Percentiles rank a stretch among this genome's conserved stretches.
These are phyloP conservation scores for Tichodroma muraria DNA, from an alignment of 2,113 vertebrate species.

Conservation along the genomic window DNA sequence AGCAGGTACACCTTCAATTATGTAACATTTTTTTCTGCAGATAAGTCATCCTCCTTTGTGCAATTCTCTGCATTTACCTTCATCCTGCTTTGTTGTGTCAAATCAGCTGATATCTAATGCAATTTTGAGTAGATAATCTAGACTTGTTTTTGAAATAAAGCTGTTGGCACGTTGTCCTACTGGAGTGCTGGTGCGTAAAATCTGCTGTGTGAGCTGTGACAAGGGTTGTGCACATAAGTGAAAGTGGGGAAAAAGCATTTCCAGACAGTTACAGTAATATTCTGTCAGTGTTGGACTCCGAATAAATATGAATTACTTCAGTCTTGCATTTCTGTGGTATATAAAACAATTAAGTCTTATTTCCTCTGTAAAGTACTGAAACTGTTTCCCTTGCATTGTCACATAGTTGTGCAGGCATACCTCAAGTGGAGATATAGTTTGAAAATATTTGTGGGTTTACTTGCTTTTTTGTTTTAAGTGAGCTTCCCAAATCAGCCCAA, in stretches of 20 bases:
- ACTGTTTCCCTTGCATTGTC: neutral
- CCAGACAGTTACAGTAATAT: neutral
- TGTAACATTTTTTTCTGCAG: neutral
- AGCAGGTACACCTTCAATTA: neutral
- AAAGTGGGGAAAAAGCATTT: neutral
- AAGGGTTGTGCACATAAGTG: rapidly evolving
- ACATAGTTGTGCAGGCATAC: neutral
- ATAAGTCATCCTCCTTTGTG: neutral
- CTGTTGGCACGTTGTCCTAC: neutral
- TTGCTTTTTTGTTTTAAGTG: neutral
- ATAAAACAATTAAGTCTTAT: neutral
- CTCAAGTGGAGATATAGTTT: neutral
- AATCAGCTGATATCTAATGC: neutral
- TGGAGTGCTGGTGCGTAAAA: neutral
- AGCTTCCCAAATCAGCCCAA: neutral
- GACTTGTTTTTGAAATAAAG: neutral
- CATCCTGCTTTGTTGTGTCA: neutral
- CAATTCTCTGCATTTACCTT: neutral
- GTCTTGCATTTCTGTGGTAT: neutral
- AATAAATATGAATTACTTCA: neutral
- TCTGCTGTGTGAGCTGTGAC: neutral
- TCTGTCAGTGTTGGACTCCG: neutral
- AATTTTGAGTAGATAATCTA: neutral
- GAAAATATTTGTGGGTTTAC: neutral
- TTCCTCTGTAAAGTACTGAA: neutral